These are phyloP conservation scores for Acromyrmex echinatior DNA, from an alignment of 1,140 invertebrate genomes.

Conservation along the genomic window DNA sequence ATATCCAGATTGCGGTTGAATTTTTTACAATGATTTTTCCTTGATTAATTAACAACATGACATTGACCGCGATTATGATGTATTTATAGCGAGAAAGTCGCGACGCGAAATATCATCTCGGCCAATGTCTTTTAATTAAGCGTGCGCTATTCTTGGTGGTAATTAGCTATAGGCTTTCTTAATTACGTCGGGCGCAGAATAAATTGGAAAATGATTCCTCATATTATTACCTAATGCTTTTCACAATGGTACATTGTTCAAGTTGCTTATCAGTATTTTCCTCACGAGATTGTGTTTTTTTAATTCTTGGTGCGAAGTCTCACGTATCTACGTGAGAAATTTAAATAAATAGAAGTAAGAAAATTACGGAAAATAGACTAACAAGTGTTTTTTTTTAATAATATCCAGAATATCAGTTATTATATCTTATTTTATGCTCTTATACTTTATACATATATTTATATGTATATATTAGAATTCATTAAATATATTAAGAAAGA, in stretches of 20 bases:
- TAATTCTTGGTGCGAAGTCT: neutral
- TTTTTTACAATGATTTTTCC: neutral
- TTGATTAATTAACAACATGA: slow-evolving; percentile 38
- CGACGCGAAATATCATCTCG: slow-evolving; percentile 44
- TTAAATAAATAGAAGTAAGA: neutral
- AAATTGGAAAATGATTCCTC: slow-evolving; percentile 19
- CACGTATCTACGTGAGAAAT: neutral
- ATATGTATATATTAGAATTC: neutral
- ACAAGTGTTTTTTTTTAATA: neutral
- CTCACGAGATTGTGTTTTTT: neutral
- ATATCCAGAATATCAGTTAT: neutral
- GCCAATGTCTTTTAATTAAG: slow-evolving; percentile 46
- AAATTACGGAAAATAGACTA: neutral
- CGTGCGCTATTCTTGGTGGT: slow-evolving; percentile 16
- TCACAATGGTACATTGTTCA: slow-evolving; percentile 31
- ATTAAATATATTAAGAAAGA: neutral
- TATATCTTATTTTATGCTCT: neutral
- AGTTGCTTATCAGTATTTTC: slow-evolving; percentile 15
- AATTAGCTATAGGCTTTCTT: slow-evolving; percentile 18
- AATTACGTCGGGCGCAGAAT: neutral
- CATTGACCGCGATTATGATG: slow-evolving; percentile 40
- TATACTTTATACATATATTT: neutral
- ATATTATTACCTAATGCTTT: slow-evolving; percentile 27
- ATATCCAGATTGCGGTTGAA: neutral
- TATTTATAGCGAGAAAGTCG: slow-evolving; percentile 42